These are phyloP conservation scores for Chionoecetes opilio DNA, from an alignment of 1,140 invertebrate species.

Conservation along the genomic window DNA sequence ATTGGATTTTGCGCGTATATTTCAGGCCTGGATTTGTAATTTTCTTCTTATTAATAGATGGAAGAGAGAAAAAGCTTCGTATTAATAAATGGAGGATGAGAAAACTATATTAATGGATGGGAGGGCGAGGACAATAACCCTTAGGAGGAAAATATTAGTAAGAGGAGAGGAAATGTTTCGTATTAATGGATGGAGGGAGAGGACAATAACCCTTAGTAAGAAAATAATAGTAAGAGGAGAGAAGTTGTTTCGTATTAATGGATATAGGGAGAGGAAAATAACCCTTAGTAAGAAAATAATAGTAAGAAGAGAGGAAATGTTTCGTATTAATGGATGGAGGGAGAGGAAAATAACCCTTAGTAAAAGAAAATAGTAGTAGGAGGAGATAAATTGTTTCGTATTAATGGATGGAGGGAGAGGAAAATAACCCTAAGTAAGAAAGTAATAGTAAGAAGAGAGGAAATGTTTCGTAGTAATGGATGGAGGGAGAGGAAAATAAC, in stretches of 20 bases:
- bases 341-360: background rate
- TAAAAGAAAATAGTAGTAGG: too few species aligned
- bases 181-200: background rate
- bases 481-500: background rate
- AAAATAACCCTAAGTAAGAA: too few species aligned
- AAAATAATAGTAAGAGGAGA: too few species aligned
- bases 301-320: too few species aligned
- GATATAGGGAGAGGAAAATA: too few species aligned
- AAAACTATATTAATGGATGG: background rate
- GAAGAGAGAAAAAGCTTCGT: background rate
- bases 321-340: background rate
- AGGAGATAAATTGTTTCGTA: background rate
- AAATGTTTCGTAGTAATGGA: background rate
- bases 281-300: too few species aligned
- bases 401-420: background rate
- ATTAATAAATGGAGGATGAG: background rate
- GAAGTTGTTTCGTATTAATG: background rate
- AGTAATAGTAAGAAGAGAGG: too few species aligned
- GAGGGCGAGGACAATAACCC: too few species aligned
- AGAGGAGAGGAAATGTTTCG: background rate
- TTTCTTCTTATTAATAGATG: background rate
- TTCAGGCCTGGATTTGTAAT: background rate
- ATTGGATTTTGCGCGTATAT: background rate
- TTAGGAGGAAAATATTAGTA: too few species aligned
- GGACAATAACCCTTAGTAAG: background rate